Percentiles rank a stretch among this genome's conserved stretches.
Conservation (phyloP, 1,140 invertebrate genomes). For the Hydropsyche tenuis region DNA sequence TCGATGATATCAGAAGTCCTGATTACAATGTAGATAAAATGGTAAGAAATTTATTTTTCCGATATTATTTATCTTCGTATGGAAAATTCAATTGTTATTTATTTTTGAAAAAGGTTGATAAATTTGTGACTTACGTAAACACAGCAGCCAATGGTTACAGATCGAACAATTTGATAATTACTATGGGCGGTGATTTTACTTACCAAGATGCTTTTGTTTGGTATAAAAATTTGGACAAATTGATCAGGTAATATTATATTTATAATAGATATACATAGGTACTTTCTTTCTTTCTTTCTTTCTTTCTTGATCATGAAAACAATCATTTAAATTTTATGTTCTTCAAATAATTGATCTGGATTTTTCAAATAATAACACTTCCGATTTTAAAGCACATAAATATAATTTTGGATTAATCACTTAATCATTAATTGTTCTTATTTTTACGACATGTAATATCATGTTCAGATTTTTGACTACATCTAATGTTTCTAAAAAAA, state of each 20-base stretch:
- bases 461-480: no score
- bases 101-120: constrained; percentile 59
- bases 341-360: no score
- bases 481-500: no score
- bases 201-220: constrained; percentile 86
- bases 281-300: no score
- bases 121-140: constrained; percentile 65
- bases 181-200: constrained; percentile 94
- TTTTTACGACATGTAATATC: no score
- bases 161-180: constrained; percentile 81
- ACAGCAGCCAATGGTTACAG: constrained; percentile 64
- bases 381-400: no score
- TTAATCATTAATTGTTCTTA: no score
- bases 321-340: no score
- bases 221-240: constrained; percentile 88
- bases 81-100: neutral
- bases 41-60: constrained; percentile 59
- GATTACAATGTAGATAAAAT: constrained; percentile 74
- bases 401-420: no score
- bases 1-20: constrained; percentile 74
- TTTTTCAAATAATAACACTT: no score
- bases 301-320: no score
- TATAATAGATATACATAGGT: neutral
- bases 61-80: neutral
- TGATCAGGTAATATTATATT: constrained; percentile 74